Evolutionary conservation across 1,140 invertebrate species (phyloP), one percentile per base, ranked within the genome.

Genomic region (Drosophila sp.): DNA sequence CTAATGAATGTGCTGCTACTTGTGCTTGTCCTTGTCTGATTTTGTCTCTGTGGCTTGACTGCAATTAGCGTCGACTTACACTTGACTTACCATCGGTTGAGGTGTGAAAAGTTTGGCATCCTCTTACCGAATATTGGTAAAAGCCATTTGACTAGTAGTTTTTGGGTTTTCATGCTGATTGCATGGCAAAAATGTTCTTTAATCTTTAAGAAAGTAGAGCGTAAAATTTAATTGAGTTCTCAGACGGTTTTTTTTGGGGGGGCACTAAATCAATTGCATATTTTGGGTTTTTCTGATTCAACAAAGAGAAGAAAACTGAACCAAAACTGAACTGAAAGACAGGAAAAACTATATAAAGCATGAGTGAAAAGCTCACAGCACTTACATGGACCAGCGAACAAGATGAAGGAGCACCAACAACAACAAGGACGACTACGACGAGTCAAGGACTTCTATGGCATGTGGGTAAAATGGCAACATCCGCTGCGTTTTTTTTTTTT

Each of bases 11-110:
- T 35, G 35, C 35, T 38, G 56, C 17, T 32, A 57, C n/a, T 17
- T 33, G 30, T 33, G 55, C 55, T 57, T 33, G 55, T 57, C 32
- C 32, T 57, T 58, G 56, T 35, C 32, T 35, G 56, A 58, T 58
- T 33, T 58, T 35, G n/a, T 10, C 56, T 38, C 32, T 58, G 56
- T 35, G 56, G 56, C 33, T 66, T 73, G 62, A 33, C 70, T 70
- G 66, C 75, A 77, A 77, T 77, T 77, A 77, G 75, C 71, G 60
- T 58, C 47, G 62, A 66, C 71, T 77, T 41, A 58, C 71, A 77
- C 75, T 77, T 70, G 71, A 77, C 61, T 74, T 77, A 56, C 69
- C 38, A 54, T 32, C 30, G n/a, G 25, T 47, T 44, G 32, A 65
- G 66, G 65, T 73, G 70, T 33, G 47, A 73, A 76, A 50, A 25